Base-by-base conservation (phyloP, 2,113 vertebrate genomes). In the Potamarius usumacintae region DNA sequence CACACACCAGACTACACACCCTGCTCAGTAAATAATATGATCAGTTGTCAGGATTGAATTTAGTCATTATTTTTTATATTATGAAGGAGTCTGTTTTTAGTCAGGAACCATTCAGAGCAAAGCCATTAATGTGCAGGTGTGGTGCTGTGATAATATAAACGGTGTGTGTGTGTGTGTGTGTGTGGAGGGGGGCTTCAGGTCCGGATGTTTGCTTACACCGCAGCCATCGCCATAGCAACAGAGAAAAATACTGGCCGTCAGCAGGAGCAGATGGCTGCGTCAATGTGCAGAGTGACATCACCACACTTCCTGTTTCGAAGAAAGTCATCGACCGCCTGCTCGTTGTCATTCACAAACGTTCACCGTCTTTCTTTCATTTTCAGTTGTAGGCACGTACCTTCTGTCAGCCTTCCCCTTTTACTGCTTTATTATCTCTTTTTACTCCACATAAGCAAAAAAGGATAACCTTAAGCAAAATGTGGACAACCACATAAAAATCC, bases 301-400 rank as follows among this genome's bases (percentile, higher is more conserved):
- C 91, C 72, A 90, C 93, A 91, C 92, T 95, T 96, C 95, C 95
- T 93, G 92, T 93, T 94, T 93, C 91, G 89, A 86, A 89, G 90
- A 90, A 91, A 90, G 82, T 86, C 79, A 72, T 34, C 48, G 0
- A 4, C 0, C 11, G 22, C 79, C 65, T 34, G 52, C 69, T 78
- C 17, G 5, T 14, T 65, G 50, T 86, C 85, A 83, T 87, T 87
- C 69, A 87, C 83, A 84, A 12, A 42, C 91, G 34, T 50, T 90
- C 88, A n/a, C 30, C 85, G 71, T 69, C 34, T 48, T n/a, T 78
- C 69, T 76, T 62, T 63, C 52, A 15, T 71, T 55, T 80, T 67
- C 62, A 15, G 4, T 53, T 22, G 7, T 30, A 17, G 12, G 27
- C 57, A 10, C 15, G 55, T 62, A 67, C 42, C 22, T 53, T 27